Percentiles rank a stretch among this genome's conserved stretches.
Conservation (phyloP, 2,113 vertebrate species). For the Embiotoca jacksoni region DNA sequence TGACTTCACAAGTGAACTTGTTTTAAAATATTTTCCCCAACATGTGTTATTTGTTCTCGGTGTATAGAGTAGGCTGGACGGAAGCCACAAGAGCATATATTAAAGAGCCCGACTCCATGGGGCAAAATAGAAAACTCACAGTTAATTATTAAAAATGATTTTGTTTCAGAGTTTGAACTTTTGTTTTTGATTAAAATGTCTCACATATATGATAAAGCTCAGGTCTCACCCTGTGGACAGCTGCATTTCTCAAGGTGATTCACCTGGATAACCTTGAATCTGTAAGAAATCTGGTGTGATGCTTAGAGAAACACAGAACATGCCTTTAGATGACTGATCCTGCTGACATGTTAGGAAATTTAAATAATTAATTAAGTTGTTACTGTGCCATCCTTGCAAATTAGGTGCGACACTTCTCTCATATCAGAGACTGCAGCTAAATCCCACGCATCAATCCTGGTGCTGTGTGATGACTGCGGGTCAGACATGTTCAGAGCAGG, state of each 20-base stretch:
- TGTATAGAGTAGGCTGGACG: background rate
- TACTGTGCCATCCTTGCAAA: constrained; percentile 6
- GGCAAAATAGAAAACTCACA: background rate
- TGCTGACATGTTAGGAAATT: constrained; percentile 17
- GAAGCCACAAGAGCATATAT: constrained; percentile 10
- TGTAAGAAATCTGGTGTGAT: constrained; percentile 6
- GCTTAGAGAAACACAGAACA: constrained; percentile 4
- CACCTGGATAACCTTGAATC: background rate
- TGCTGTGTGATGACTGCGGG: background rate
- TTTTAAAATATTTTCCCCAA: background rate
- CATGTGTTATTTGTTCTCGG: constrained; percentile 6
- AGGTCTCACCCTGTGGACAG: constrained; percentile 7
- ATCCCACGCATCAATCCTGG: background rate
- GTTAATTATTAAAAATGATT: too few species aligned
- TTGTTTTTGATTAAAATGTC: background rate
- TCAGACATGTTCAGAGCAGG: background rate
- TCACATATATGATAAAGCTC: constrained; percentile 8
- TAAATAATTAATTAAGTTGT: constrained; percentile 24
- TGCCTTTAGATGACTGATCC: constrained; percentile 19
- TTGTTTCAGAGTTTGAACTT: too few species aligned
- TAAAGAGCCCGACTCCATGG: background rate
- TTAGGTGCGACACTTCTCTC: constrained; percentile 9
- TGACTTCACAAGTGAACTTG: background rate
- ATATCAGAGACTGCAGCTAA: constrained; percentile 7
- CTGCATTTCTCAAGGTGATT: background rate